Base-by-base conservation (phyloP, 2,113 vertebrate species). In the Urocolius indicus region DNA sequence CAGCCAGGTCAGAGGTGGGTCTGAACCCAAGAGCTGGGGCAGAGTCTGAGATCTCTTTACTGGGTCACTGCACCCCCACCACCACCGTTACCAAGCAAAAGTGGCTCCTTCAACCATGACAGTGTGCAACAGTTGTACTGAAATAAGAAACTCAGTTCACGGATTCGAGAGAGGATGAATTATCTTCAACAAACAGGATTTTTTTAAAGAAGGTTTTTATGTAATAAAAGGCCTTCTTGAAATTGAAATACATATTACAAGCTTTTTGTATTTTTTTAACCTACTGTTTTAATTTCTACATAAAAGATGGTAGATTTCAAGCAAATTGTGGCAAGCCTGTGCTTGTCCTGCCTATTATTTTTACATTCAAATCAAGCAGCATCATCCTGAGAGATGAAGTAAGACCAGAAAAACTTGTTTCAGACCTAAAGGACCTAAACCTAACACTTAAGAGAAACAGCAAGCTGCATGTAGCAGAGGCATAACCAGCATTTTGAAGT, bases 201-300 rank as follows among this genome's bases (percentile, higher is more conserved):
- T 45, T 67, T 87, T 74, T 82, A 79, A 46, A 38, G 49, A 13
- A 13, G 4, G 17, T 36, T 90, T 94, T 88, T 87, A 69, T 74
- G 41, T 72, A 95, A 94, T 95, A 95, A 95, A 96, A 71, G 4
- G 90, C 75, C 54, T 68, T 85, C 52, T 23, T 73, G 30, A 73
- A 79, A 57, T 23, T 73, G 30, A 73, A 79, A 57, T 20, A 65
- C 0, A 1, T 26, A 43, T 26, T 81, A 21, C 7, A 83, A 74
- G 46, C 8, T 58, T 69, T 79, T 19, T 66, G 34, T 83, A n/a
- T 62, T 73, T 51, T 71, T 71, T 30, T 43, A 51, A 43, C 8
- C 3, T 73, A 9, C 6, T 69, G 4, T 16, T 63, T 71, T 68
- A 26, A 63, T 75, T 84, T 79, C 48, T 41, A 4, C 30, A 13